Evolutionary conservation across 2,797 vertebrate genomes (phyloP).

Genomic region (Odontamblyopus rebecca): DNA sequence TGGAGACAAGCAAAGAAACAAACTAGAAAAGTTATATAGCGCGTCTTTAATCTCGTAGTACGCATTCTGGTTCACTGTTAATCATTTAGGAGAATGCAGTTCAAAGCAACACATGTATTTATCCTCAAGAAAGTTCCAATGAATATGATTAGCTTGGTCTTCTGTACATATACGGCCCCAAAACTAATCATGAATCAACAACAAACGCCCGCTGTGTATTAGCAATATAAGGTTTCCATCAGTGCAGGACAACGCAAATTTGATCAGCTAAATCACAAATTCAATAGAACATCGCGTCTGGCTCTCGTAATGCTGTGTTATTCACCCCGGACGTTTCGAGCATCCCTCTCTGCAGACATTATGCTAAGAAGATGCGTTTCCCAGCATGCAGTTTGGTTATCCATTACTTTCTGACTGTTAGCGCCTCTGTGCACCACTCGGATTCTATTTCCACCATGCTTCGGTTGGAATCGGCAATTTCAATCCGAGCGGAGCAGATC

Average conservation of each 20-base stretch:
- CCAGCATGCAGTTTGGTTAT: slow-evolving; percentile 21
- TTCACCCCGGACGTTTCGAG: slow-evolving; percentile 20
- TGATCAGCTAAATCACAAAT: background rate
- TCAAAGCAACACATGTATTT: too few species aligned
- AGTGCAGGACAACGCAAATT: background rate
- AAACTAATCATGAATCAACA: background rate
- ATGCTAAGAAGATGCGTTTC: slow-evolving; percentile 13
- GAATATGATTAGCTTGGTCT: background rate
- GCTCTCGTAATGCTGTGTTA: background rate
- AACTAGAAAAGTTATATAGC: too few species aligned
- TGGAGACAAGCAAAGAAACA: too few species aligned
- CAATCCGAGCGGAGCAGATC: slow-evolving; percentile 34
- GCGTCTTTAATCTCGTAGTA: too few species aligned
- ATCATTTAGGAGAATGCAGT: too few species aligned
- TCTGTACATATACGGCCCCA: background rate
- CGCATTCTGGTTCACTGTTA: too few species aligned
- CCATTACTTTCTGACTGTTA: slow-evolving; percentile 34
- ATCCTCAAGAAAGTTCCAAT: too few species aligned
- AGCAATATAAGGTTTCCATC: background rate
- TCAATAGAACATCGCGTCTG: background rate
- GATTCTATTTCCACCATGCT: slow-evolving; percentile 24
- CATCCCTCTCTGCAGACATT: slow-evolving; percentile 30
- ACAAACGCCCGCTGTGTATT: background rate
- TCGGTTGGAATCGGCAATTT: slow-evolving; percentile 50
- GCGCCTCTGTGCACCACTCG: slow-evolving; percentile 35